Evolutionary conservation across 2,797 vertebrate genomes (phyloP), one percentile per base, ranked within the genome.

Genomic region (Sphenopsis melanotis): DNA sequence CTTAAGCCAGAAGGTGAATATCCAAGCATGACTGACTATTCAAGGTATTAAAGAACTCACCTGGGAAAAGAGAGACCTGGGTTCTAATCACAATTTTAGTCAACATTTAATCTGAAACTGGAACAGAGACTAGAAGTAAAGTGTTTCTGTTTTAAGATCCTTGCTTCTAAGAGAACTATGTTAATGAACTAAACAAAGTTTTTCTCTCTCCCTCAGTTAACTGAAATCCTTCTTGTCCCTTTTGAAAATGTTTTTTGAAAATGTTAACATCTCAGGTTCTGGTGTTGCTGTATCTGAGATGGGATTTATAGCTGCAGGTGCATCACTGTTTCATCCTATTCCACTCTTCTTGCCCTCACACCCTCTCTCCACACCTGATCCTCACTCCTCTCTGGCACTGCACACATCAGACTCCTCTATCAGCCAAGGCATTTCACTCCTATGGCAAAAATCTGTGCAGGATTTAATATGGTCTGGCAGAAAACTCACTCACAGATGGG

Each of bases 401-500:
- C 39, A 16, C 8, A 6, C 63, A 13, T 50, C 66, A 85, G 70
- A 52, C 36, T 72, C 42, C 41, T 64, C 75, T 75, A 22, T 32
- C 55, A 84, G 64, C 71, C 90, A 92, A n/a, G 11, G 46, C 34
- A 13, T 92, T 85, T 95, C 87, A 55, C 60, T 79, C 42, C 39
- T 55, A 1, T 76, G 82, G 87, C 87, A 93, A 83, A 91, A 94
- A 87, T 72, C 71, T 69, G 78, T 32, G 70, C 61, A 55, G 75
- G 82, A 59, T 93, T 94, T 77, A 85, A 61, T 27, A 59, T 1
- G 19, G 27, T 52, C 90, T 96, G 93, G 94, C 95, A 94, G 78
- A 83, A 87, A 96, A 79, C 30, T 84, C 64, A 16, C n/a, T 76
- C 87, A 72, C 90, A 89, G 96, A 76, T 90, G 95, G 83, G 47